Evolutionary conservation across 2,888 invertebrate species (phyloP).

Genomic region (Pinctada fucata): DNA sequence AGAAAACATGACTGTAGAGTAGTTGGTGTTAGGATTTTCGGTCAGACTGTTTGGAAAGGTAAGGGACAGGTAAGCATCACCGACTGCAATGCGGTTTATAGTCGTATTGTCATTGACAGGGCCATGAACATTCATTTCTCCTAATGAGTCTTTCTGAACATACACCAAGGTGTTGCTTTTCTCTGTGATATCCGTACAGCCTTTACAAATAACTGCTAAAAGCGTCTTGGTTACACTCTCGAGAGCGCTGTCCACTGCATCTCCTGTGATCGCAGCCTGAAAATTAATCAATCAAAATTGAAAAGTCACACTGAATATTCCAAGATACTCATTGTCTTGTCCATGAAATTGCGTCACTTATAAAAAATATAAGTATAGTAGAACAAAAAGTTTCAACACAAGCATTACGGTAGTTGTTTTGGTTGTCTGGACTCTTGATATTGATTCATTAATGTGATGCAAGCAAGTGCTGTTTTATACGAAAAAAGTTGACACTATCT

Average conservation of each 20-base stretch:
- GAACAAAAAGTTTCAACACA: too few species aligned
- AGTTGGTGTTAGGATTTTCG: background rate
- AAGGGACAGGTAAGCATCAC: background rate
- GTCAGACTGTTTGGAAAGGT: background rate
- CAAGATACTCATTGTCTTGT: too few species aligned
- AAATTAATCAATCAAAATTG: background rate
- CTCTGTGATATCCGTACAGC: background rate
- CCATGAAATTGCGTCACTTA: too few species aligned
- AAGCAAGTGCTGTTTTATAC: too few species aligned
- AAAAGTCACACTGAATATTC: too few species aligned
- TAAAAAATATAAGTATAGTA: too few species aligned
- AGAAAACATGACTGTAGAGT: background rate
- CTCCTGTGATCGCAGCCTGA: constrained; percentile 14
- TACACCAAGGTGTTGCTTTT: constrained; percentile 7
- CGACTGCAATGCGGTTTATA: background rate
- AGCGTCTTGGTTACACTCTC: constrained; percentile 7
- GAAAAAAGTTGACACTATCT: too few species aligned
- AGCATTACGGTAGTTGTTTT: too few species aligned
- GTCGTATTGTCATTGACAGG: background rate
- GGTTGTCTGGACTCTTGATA: too few species aligned
- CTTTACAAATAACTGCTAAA: constrained; percentile 24
- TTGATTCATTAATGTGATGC: too few species aligned
- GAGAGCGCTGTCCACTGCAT: constrained; percentile 23
- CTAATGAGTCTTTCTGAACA: constrained; percentile 18
- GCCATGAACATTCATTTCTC: background rate